phyloP scores from a whole-genome alignment of 2,797 vertebrate species.

The Paedocypris micromegethes region DNA sequence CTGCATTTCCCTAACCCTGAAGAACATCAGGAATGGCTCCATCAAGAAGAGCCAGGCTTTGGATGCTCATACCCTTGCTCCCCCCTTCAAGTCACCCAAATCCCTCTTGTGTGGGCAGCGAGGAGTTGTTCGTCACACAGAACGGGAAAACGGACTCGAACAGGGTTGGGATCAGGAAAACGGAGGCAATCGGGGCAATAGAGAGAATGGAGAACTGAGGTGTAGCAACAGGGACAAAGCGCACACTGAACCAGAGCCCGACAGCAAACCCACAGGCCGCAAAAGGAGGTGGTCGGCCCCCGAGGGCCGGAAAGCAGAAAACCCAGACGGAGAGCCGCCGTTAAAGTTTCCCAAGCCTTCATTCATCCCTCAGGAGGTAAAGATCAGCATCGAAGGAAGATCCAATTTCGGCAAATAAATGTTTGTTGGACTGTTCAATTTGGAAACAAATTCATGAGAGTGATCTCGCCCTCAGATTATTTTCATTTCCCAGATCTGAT shows the following conservation, averaged over 20 bases:
- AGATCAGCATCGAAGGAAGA: constrained; percentile 98
- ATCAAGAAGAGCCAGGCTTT: constrained; percentile 85
- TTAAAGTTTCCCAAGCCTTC: constrained; percentile 93
- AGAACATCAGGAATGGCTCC: constrained; percentile 94
- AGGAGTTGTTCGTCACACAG: constrained; percentile 67
- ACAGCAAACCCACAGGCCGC: constrained; percentile 70
- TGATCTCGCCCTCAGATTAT: constrained; percentile 63
- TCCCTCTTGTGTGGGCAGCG: constrained; percentile 56
- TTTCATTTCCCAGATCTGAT: background rate
- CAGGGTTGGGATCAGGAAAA: constrained; percentile 66
- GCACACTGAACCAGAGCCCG: constrained; percentile 67
- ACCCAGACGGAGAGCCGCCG: constrained; percentile 87
- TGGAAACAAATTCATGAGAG: constrained; percentile 52
- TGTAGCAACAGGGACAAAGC: constrained; percentile 73
- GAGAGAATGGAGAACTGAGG: constrained; percentile 87
- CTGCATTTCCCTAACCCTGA: constrained; percentile 98
- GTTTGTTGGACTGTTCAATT: constrained; percentile 57
- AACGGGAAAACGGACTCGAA: constrained; percentile 88
- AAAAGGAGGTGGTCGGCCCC: constrained; percentile 98
- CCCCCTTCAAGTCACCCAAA: constrained; percentile 81
- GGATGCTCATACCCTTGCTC: constrained; percentile 68
- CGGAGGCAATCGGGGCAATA: constrained; percentile 59
- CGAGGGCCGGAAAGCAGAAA: constrained; percentile 91
- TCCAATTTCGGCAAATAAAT: constrained; percentile 95
- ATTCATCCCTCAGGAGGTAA: constrained; percentile 96